Percentiles rank a stretch among this genome's conserved stretches.
These are phyloP conservation scores for Brachymystax lenok DNA, from an alignment of 2,797 vertebrate genomes.

Conservation along the genomic window DNA sequence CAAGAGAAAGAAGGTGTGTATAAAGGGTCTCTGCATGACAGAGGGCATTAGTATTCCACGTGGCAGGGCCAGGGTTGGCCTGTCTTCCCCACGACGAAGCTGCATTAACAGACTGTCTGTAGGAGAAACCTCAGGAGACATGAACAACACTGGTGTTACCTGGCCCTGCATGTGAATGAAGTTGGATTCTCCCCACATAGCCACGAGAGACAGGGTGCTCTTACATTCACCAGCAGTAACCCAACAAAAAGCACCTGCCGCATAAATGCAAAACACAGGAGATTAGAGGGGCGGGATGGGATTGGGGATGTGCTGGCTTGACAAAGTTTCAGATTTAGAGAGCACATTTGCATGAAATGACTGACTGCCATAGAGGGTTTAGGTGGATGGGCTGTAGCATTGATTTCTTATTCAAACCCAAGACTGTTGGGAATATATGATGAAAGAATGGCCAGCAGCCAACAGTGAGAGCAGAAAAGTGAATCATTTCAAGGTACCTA, in stretches of 20 bases:
- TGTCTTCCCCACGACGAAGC: slow-evolving; percentile 24
- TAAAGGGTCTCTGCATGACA: slow-evolving; percentile 17
- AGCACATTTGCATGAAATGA: slow-evolving; percentile 18
- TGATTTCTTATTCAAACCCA: slow-evolving; percentile 29
- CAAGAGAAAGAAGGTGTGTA: not conserved
- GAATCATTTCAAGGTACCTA: not conserved
- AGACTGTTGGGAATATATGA: slow-evolving; percentile 20
- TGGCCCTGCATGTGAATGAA: slow-evolving; percentile 49
- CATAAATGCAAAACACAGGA: not conserved
- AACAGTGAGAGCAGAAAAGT: not conserved
- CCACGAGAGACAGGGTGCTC: slow-evolving; percentile 32
- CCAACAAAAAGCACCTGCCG: slow-evolving; percentile 15
- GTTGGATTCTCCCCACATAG: slow-evolving; percentile 10
- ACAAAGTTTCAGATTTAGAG: slow-evolving; percentile 15
- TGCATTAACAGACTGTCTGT: slow-evolving; percentile 47
- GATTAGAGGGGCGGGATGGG: not conserved
- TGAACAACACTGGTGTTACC: slow-evolving; percentile 33
- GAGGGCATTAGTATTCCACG: slow-evolving; percentile 57
- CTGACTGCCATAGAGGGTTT: not conserved
- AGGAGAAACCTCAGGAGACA: slow-evolving; percentile 44
- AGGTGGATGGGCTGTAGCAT: slow-evolving; percentile 31
- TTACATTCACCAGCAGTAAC: slow-evolving; percentile 26
- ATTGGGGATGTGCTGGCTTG: not conserved
- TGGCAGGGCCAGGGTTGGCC: slow-evolving; percentile 18
- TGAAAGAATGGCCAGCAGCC: slow-evolving; percentile 1